phyloP scores from a whole-genome alignment of 1,140 invertebrate genomes.

The Drosophila pachea region DNA sequence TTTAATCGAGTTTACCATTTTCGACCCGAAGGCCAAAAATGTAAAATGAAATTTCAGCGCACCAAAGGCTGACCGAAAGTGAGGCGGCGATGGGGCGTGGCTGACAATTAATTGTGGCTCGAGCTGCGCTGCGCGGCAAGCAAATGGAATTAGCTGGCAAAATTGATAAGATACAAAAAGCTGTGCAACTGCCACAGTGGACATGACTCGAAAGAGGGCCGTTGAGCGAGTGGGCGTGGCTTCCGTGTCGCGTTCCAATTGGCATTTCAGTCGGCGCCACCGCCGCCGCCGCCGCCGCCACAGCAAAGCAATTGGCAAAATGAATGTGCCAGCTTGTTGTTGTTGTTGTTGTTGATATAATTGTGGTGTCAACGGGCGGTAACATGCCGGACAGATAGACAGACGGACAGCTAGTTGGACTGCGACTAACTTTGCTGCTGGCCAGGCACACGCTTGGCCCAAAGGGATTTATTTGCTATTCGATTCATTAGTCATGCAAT shows the following conservation, averaged over 20 bases:
- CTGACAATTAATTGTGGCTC: conserved; percentile 57
- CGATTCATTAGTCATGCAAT: conserved; percentile 14
- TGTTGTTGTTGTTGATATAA: conserved; percentile 28
- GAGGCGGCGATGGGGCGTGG: background rate
- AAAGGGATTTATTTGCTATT: conserved; percentile 39
- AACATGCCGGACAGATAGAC: conserved; percentile 20
- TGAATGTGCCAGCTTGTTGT: conserved; percentile 32
- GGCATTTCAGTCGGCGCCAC: conserved; percentile 62
- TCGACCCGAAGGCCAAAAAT: conserved; percentile 20
- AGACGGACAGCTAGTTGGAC: conserved; percentile 12
- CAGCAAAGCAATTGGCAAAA: conserved; percentile 9
- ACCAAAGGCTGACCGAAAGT: background rate
- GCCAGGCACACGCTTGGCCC: conserved; percentile 7
- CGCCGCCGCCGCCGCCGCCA: conserved; percentile 46
- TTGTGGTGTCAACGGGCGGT: conserved; percentile 32
- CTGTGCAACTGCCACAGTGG: conserved; percentile 13
- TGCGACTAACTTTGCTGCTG: conserved; percentile 51
- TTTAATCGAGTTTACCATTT: conserved; percentile 70
- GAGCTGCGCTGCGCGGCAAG: background rate
- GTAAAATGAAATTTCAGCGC: conserved; percentile 33
- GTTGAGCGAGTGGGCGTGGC: background rate
- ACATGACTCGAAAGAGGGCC: too few relatives aligned
- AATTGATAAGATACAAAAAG: conserved; percentile 65
- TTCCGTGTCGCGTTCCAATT: conserved; percentile 52
- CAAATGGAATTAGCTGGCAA: conserved; percentile 26